Conservation (phyloP, 2,113 vertebrate species). For the Anarrhichthys ocellatus region DNA sequence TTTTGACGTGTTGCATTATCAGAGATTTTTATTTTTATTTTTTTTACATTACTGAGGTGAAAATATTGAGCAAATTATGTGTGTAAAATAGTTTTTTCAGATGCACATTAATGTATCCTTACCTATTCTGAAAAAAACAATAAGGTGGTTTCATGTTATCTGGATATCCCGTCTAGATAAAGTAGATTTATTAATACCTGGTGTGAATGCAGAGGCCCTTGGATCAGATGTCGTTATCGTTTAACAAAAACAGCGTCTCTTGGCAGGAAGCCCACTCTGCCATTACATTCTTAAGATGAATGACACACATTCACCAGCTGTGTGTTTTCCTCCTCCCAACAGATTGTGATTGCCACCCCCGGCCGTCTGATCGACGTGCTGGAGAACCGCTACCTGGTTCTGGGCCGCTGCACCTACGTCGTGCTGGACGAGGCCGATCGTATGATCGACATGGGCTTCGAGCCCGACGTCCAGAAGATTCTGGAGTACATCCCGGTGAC, state of each 20-base stretch:
- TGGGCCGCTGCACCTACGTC: slow-evolving; percentile 97
- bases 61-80: too few species aligned
- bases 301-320: neutral
- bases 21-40: too few species aligned
- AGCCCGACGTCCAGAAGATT: slow-evolving; percentile 98
- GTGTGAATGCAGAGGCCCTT: too few species aligned
- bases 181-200: too few species aligned
- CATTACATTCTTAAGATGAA: neutral
- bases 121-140: too few species aligned
- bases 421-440: slow-evolving; percentile 97
- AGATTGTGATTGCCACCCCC: slow-evolving; percentile 97
- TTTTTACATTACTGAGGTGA: too few species aligned
- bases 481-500: slow-evolving; percentile 98
- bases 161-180: too few species aligned
- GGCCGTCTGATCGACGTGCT: slow-evolving; percentile 96
- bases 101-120: too few species aligned
- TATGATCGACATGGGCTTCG: slow-evolving; percentile 99
- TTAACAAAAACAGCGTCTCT: neutral
- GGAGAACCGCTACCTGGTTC: slow-evolving; percentile 96
- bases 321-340: neutral
- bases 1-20: too few species aligned
- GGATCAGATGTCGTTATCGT: too few species aligned
- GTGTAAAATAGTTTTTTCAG: too few species aligned
- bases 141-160: too few species aligned
- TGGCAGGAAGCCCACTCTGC: neutral